Conservation (phyloP, 2,113 vertebrate species). For the Albula goreensis region DNA sequence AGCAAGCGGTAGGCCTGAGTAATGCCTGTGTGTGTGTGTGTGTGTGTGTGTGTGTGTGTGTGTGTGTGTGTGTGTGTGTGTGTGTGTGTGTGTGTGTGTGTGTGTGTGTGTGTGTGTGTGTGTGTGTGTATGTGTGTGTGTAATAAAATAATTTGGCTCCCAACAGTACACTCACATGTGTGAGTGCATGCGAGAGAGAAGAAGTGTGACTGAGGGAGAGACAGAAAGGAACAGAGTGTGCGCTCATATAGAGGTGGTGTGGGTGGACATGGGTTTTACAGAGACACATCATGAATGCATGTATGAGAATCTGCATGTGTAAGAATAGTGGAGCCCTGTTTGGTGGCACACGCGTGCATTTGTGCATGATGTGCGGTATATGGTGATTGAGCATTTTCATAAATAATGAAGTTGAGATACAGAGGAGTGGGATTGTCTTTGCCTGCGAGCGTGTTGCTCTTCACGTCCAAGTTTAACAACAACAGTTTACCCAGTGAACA, state of each 20-base stretch:
- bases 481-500: neutral
- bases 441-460: conserved; percentile 6
- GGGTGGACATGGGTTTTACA: conserved; percentile 54
- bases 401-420: neutral
- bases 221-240: conserved; percentile 12
- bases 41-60: conserved; percentile 19
- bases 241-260: conserved; percentile 56
- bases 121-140: conserved; percentile 25
- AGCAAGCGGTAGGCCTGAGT: neutral
- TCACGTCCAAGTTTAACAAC: neutral
- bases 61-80: conserved; percentile 20
- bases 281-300: neutral
- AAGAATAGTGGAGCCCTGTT: conserved; percentile 23
- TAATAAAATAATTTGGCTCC: conserved; percentile 53
- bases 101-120: conserved; percentile 21
- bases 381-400: conserved; percentile 17
- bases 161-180: conserved; percentile 39
- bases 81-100: neutral
- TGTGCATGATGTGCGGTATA: conserved; percentile 29
- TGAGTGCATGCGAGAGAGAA: conserved; percentile 25
- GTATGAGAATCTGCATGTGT: neutral
- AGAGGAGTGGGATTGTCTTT: neutral
- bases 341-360: conserved; percentile 14
- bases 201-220: neutral
- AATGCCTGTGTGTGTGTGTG: neutral